Conservation (phyloP, 2,797 vertebrate species). For the Sebastiscus tertius region DNA sequence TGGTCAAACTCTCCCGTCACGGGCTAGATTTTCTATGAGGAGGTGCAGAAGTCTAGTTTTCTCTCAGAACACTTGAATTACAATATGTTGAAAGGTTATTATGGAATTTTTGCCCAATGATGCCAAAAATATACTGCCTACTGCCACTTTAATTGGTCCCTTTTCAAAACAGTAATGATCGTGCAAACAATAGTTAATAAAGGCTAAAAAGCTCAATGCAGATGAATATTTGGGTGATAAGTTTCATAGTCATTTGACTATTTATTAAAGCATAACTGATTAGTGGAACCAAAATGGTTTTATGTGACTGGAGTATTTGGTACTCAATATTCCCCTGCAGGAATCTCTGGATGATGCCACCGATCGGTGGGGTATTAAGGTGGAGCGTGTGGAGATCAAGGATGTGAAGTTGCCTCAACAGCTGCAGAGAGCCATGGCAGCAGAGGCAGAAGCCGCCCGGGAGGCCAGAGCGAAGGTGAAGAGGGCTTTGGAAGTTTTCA, state of each 20-base stretch:
- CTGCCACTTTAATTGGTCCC: no score
- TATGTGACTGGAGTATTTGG: neutral
- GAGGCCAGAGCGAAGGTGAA: slow-evolving; percentile 84
- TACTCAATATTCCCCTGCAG: slow-evolving; percentile 46
- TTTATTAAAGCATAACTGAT: neutral
- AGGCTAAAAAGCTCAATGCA: neutral
- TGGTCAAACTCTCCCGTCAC: no score
- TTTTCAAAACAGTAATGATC: neutral
- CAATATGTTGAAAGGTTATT: no score
- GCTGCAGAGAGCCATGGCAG: slow-evolving; percentile 86
- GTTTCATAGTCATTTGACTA: neutral
- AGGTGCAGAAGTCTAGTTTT: no score
- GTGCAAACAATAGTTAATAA: neutral
- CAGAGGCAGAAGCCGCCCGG: slow-evolving; percentile 83
- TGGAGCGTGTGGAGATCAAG: slow-evolving; percentile 86
- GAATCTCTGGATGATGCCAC: slow-evolving; percentile 81
- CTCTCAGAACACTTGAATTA: no score
- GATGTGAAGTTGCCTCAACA: slow-evolving; percentile 83
- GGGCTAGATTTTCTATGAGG: no score
- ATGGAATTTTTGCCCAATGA: no score
- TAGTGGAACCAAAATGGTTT: neutral
- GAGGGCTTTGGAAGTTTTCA: neutral
- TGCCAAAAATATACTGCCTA: no score
- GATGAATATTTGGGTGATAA: neutral
- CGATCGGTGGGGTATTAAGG: slow-evolving; percentile 83